Base-by-base conservation (phyloP, 1,140 invertebrate species). In the Cecropterus lyciades region DNA sequence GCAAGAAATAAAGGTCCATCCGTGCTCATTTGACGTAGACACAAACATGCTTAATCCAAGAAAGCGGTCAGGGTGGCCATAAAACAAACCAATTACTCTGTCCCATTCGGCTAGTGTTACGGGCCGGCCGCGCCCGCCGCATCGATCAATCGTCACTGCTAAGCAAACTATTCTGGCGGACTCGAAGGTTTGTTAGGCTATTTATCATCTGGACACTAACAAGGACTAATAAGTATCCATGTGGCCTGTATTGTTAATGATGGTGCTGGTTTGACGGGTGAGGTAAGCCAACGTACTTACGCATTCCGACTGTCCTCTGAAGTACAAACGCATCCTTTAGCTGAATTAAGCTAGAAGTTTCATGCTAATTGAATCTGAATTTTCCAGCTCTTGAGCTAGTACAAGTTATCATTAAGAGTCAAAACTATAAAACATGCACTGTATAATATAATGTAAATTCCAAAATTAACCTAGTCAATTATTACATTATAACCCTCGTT, bases 61-160 rank as follows among this genome's bases (percentile, higher is more conserved):
- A 67, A 59, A 45, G 49, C 40, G 59, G 55, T 53, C 65, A 67
- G 56, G 56, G 42, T 14, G 48, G 43, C 56, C 57, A 60, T 67
- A 46, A 67, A 67, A 60, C 56, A 67, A 67, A 67, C 27, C 65
- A 67, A 67, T 67, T 67, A 67, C 37, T 51, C 24, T 43, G 24
- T 20, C 48, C 55, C 24, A 60, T 67, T 52, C 52, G 51, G 57
- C 51, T 48, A 57, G 53, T 57, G 55, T 49, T 45, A 37, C 53
- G 51, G 46, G 27, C 45, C 16, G 56, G 11, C 57, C 66, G 62
- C 59, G 45, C 67, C 59, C 59, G 49, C 51, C 51, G 42, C 59
- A 68, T 68, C 67, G 62, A 68, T 68, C 59, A 68, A 63, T 63
- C 49, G 51, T 57, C 65, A 60, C 56, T 60, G 49, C 65, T 53